Percentiles rank a stretch among this genome's conserved stretches.
Evolutionary conservation across 2,113 vertebrate genomes (phyloP).

Genomic region (Chloropsis hardwickii): DNA sequence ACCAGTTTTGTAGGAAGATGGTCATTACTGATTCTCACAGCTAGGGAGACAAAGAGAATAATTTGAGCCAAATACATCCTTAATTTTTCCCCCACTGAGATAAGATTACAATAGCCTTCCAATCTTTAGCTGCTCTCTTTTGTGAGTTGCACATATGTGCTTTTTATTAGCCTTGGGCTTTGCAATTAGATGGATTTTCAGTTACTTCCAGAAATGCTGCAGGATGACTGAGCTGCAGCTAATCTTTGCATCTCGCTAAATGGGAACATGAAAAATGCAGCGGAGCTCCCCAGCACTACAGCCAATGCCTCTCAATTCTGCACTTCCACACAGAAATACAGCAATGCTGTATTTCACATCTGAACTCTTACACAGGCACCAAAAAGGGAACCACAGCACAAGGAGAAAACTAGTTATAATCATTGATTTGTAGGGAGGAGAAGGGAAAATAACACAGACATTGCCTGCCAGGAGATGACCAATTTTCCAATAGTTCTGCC

Average conservation of each 20-base stretch:
- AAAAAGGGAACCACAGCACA: neutral
- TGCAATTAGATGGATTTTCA: constrained; percentile 42
- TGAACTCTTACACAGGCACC: neutral
- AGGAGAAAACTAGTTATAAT: constrained; percentile 4
- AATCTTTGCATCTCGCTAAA: neutral
- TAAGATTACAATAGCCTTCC: constrained; percentile 21
- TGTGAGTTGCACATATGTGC: neutral
- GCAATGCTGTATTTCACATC: neutral
- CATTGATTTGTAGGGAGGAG: neutral
- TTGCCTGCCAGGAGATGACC: constrained; percentile 24
- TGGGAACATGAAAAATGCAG: constrained; percentile 41
- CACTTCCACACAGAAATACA: neutral
- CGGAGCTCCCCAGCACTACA: neutral
- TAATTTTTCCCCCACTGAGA: constrained; percentile 23
- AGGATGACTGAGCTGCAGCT: constrained; percentile 26
- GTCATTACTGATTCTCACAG: constrained; percentile 5
- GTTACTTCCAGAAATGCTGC: constrained; percentile 14
- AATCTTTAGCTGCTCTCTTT: constrained; percentile 21
- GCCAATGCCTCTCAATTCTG: constrained; percentile 29
- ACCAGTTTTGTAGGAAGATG: neutral
- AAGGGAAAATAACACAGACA: neutral
- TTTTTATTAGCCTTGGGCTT: constrained; percentile 40
- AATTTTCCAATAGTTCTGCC: constrained; percentile 44
- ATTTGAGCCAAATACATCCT: constrained; percentile 35
- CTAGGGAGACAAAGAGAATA: constrained; percentile 38